Base-by-base conservation (phyloP, 2,797 vertebrate species). In the Darevskia nairensis region DNA sequence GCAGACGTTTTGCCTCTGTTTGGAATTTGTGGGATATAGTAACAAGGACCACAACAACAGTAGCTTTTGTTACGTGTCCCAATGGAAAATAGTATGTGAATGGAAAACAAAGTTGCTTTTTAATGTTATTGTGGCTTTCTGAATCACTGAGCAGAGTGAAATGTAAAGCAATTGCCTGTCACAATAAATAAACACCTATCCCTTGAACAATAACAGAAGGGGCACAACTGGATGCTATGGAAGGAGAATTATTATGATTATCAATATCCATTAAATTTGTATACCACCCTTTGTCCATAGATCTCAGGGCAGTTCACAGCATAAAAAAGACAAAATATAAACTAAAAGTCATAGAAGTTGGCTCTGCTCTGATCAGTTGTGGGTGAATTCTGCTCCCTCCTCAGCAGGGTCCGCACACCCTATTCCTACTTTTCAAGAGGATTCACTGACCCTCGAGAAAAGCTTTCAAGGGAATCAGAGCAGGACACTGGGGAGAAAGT, bases 31-130 rank as follows among this genome's bases (percentile, higher is more conserved):
- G 80, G 66, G 27, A 29, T 78, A 71, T 0, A 0, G 59, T 35
- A 80, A 32, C 68, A 77, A 88, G 68, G 41, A 82, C 23, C 1
- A 29, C 64, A 78, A 59, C 55, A 39, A 83, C 35, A 69, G n/a
- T 74, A 72, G 27, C 32, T 5, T 75, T 83, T 92, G 84, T 32
- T 50, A 55, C 83, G 46, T 82, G 66, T 64, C 83, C 32, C 66
- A 55, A 41, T 0, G 10, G 80, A 86, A 77, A 76, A 93, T 90
- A 89, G 41, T n/a, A 80, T 74, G 59, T 8, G 21, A 66, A 85
- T 29, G 46, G 59, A 87, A 84, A 84, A 86, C n/a, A 9, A 4
- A 46, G 72, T 46, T 80, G 79, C 89, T 68, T 71, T 84, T 90
- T 72, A 64, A 59, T n/a, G 44, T 0, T 41, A 82, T 83, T 29